Percentiles rank a stretch among this genome's conserved stretches.
phyloP scores from a whole-genome alignment of 1,140 invertebrate genomes.

The Zaprionus gabonicus region DNA sequence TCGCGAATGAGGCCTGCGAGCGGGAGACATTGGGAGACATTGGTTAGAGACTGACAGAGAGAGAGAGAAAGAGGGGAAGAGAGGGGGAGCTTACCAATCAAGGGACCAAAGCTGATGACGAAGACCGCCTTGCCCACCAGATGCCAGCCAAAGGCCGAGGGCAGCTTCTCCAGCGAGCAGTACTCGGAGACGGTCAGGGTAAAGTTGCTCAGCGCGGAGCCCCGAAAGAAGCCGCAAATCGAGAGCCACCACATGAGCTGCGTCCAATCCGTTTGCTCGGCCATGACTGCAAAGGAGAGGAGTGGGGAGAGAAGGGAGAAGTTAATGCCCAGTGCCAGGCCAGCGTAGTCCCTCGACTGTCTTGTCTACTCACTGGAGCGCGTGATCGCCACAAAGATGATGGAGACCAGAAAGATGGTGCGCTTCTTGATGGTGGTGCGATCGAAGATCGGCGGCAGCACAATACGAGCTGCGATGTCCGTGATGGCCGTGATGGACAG shows the following conservation, averaged over 20 bases:
- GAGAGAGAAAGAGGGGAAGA: slow-evolving; percentile 46
- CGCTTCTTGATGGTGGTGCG: slow-evolving; percentile 88
- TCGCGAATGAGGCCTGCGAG: slow-evolving; percentile 89
- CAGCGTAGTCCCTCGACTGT: background rate
- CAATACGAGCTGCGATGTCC: slow-evolving; percentile 89
- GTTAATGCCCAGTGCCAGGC: background rate
- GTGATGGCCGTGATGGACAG: slow-evolving; percentile 90
- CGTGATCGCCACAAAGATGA: slow-evolving; percentile 88
- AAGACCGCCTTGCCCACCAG: slow-evolving; percentile 91
- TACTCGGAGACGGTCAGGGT: slow-evolving; percentile 91
- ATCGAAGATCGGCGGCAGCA: slow-evolving; percentile 90
- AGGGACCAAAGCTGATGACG: slow-evolving; percentile 88
- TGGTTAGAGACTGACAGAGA: too few species aligned
- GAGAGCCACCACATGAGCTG: slow-evolving; percentile 88
- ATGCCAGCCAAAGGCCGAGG: slow-evolving; percentile 90
- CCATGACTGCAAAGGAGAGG: slow-evolving; percentile 86
- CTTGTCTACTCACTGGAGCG: slow-evolving; percentile 88
- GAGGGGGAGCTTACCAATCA: slow-evolving; percentile 87
- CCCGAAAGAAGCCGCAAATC: slow-evolving; percentile 90
- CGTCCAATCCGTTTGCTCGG: slow-evolving; percentile 88
- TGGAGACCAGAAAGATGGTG: slow-evolving; percentile 88
- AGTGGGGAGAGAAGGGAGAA: background rate
- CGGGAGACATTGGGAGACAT: too few species aligned
- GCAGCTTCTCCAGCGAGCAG: slow-evolving; percentile 89
- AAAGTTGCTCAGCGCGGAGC: slow-evolving; percentile 89